phyloP scores from a whole-genome alignment of 2,797 vertebrate species.

The Eurystomus glaucurus region DNA sequence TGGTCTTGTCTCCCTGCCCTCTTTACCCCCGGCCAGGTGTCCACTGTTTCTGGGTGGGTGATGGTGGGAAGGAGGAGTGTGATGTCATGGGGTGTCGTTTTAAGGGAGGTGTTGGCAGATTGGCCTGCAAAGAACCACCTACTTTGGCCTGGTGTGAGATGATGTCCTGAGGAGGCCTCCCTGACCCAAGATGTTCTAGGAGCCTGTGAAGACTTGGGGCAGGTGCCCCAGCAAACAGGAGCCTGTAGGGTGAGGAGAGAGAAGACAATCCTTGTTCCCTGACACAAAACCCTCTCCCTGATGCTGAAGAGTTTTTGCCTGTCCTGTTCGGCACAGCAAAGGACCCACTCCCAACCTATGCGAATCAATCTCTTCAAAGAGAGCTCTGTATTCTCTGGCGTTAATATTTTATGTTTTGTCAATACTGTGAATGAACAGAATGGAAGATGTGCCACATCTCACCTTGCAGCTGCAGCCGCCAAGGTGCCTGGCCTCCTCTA shows the following conservation, averaged over 20 bases:
- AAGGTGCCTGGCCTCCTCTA: background rate
- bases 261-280: background rate
- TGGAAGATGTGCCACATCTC: background rate
- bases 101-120: background rate
- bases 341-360: background rate
- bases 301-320: background rate
- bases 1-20: background rate
- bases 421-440: background rate
- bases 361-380: background rate
- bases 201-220: background rate
- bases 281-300: background rate
- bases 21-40: background rate
- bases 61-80: background rate
- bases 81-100: background rate
- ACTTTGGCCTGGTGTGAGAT: background rate
- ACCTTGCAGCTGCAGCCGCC: background rate
- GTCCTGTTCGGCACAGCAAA: accelerated
- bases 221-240: background rate
- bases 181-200: background rate
- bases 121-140: background rate
- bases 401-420: background rate
- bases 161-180: background rate
- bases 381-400: background rate
- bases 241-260: accelerated
- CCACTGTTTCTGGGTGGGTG: background rate